Conservation (phyloP, 92 coral and sea anemone genomes). For the Meandrina meandrites region DNA sequence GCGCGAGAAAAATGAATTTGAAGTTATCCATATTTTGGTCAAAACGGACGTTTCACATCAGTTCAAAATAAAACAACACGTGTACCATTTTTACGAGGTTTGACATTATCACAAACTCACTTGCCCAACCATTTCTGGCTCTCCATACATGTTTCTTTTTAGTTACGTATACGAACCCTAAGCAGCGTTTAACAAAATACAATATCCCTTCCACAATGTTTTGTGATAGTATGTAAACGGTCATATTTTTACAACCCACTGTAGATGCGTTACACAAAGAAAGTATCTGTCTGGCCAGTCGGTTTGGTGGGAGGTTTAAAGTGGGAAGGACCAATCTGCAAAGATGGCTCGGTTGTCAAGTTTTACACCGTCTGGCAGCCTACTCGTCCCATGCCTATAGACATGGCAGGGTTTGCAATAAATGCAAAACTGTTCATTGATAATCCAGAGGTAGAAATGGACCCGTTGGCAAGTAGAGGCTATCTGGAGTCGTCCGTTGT, state of each 20-base stretch:
- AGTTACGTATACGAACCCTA: background rate
- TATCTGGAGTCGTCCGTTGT: slow-evolving; percentile 91
- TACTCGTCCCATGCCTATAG: slow-evolving; percentile 87
- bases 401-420: slow-evolving; percentile 98
- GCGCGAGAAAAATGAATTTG: too few species aligned
- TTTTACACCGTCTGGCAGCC: slow-evolving; percentile 85
- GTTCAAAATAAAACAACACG: too few species aligned
- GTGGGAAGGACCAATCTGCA: slow-evolving; percentile 98
- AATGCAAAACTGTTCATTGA: slow-evolving; percentile 74
- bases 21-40: too few species aligned
- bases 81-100: too few species aligned
- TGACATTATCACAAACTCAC: too few species aligned
- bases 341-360: slow-evolving; percentile 76
- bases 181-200: background rate
- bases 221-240: too few species aligned
- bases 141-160: background rate
- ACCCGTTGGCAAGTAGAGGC: slow-evolving; percentile 77
- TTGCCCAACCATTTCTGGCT: background rate
- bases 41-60: too few species aligned
- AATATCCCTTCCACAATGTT: too few species aligned
- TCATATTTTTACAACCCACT: background rate
- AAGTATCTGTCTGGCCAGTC: slow-evolving; percentile 95
- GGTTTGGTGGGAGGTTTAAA: slow-evolving; percentile 90
- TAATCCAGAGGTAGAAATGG: slow-evolving; percentile 83
- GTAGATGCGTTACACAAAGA: slow-evolving; percentile 91